Evolutionary conservation across 2,113 vertebrate species (phyloP), one percentile per base, ranked within the genome.

Genomic region (Grammomys surdaster): DNA sequence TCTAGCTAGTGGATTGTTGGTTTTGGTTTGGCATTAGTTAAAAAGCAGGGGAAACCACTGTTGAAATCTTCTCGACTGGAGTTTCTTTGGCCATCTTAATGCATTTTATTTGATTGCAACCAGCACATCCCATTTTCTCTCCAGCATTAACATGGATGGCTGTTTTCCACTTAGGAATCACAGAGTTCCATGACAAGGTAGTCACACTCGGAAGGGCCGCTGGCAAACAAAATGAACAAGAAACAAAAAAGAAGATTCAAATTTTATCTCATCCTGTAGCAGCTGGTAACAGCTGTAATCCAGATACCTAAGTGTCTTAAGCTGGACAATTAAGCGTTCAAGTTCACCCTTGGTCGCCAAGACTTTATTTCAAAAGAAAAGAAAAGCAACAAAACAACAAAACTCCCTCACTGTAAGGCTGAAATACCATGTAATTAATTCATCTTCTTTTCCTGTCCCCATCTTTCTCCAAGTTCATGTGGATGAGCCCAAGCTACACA

Each of bases 341-440:
- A 73, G 13, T 54, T 6, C 22, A 26, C 7, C 33, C 69, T 56
- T 72, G 48, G 36, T 31, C 19, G 4, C 20, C 20, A 56, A 56
- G 48, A 72, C 48, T 73, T n/a, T 17, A 54, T 58, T 70, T 54
- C 33, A 54, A 73, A 88, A 88, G 65, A 51, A 87, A 54, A 12
- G 48, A 40, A 51, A 72, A 70, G 24, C 2, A 88, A 51, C 48
- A 51, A 67, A 46, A 48, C 22, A 85, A 75, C n/a, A 75, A 75
- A 86, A 36, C 1, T 36, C 54, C 31, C 60, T 87, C 22, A n/a
- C 63, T 78, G 67, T 33, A 26, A 51, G 63, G 31, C 1, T 26
- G 16, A 17, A 36, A 43, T 9, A 33, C 0, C 1, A 4, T 0
- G 0, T 12, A 84, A 40, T 9, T 7, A 84, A 48, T 12, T n/a